Conservation (phyloP, 30 jellyfish, hydroid and myxozoan species). For the Rhopilema esculentum region DNA sequence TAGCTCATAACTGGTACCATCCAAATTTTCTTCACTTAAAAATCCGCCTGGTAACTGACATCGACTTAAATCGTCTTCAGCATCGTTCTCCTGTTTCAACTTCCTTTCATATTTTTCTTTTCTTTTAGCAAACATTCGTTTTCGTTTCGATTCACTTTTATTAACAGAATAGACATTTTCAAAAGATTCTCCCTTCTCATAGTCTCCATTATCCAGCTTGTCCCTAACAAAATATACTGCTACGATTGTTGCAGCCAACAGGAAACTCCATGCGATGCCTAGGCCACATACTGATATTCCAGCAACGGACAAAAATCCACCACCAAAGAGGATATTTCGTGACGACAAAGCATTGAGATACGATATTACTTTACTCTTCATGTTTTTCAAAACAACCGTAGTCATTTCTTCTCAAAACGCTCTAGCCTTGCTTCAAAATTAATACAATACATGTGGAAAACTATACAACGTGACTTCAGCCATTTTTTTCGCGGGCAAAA, state of each 20-base stretch:
- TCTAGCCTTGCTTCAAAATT: background rate
- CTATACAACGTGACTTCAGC: background rate
- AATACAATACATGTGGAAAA: background rate
- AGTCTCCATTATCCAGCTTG: conserved; percentile 7
- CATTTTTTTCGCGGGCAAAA: background rate
- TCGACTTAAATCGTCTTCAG: background rate
- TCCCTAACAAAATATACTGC: conserved; percentile 4
- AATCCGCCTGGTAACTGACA: background rate
- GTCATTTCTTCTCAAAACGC: background rate
- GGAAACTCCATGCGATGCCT: conserved; percentile 61
- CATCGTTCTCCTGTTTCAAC: background rate
- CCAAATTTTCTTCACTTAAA: background rate
- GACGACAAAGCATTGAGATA: background rate
- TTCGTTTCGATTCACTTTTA: conserved; percentile 28
- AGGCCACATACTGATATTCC: conserved; percentile 17
- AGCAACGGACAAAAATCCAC: background rate
- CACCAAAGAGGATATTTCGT: background rate
- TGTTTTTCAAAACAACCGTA: background rate
- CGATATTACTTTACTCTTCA: background rate
- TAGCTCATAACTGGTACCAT: conserved; percentile 15
- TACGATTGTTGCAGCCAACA: conserved; percentile 21
- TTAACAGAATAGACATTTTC: conserved; percentile 31
- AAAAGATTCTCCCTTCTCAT: conserved; percentile 29
- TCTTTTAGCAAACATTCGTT: conserved; percentile 60
- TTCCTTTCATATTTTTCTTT: conserved; percentile 50